Evolutionary conservation across 2,888 invertebrate species (phyloP), one percentile per base, ranked within the genome.

Genomic region (Heteromyza rotundicornis): DNA sequence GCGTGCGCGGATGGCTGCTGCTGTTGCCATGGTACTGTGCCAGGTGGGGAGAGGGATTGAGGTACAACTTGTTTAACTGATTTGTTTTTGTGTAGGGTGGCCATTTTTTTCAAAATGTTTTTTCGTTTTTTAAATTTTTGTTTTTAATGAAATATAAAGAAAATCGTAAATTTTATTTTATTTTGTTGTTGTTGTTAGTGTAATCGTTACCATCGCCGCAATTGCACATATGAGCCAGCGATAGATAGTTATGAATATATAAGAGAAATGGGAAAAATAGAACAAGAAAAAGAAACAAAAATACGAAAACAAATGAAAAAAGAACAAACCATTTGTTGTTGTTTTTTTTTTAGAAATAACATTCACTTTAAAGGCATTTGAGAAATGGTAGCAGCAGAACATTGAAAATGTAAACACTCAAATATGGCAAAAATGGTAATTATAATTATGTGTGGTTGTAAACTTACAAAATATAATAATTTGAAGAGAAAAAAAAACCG

Each of bases 41-140:
- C 87, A 79, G 87, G 87, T 74, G 87, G 87, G 76, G 87, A 87
- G 78, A 87, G 83, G 75, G 87, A 86, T 83, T 87, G 86, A 74
- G 87, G 87, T 80, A 86, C 85, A 79, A 88, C 88, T 85, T 88
- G 88, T 84, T 89, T 89, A 77, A 87, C 89, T 89, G 70, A 65
- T 63, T 27, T n/a, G n/a, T 52, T 40, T 12, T 60, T 27, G 3
- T 19, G 16, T 49, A n/a, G n/a, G n/a, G n/a, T n/a, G n/a, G n/a
- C n/a, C n/a, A n/a, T n/a, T n/a, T n/a, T n/a, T n/a, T n/a, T n/a
- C n/a, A n/a, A n/a, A n/a, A n/a, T n/a, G n/a, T 8, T 32, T 62
- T 61, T 66, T 63, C 63, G 58, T 56, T 63, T 47, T 78, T 69
- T 56, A 22, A 27, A 82, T n/a, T n/a, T n/a, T n/a, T n/a, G n/a